phyloP scores from a whole-genome alignment of 92 coral and sea anemone species.

The Zoanthus solanderi region DNA sequence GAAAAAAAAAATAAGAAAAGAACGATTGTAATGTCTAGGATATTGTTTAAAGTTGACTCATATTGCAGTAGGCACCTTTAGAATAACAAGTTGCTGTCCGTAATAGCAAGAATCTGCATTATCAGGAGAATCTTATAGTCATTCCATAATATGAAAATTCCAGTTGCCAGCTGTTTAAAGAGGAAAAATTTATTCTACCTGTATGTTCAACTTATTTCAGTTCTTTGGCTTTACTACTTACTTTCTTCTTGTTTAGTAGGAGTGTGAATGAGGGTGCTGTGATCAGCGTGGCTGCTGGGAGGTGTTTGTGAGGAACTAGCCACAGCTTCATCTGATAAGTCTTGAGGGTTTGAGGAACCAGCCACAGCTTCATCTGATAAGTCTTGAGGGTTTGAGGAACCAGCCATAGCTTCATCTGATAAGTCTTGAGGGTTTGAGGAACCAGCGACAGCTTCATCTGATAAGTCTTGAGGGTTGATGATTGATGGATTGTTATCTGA shows the following conservation, averaged over 20 bases:
- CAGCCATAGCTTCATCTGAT: conserved; percentile 9
- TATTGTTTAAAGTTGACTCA: conserved; percentile 7
- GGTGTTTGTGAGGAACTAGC: conserved; percentile 47
- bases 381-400: conserved; percentile 6
- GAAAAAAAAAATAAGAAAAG: conserved; percentile 32
- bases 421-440: conserved; percentile 24
- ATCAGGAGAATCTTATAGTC: conserved; percentile 34
- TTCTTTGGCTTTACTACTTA: conserved; percentile 57
- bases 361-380: conserved; percentile 9
- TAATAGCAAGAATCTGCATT: conserved; percentile 53
- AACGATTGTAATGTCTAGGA: conserved; percentile 33
- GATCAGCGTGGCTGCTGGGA: conserved; percentile 62
- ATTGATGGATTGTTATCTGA: conserved; percentile 50
- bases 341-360: conserved; percentile 9
- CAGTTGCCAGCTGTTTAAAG: conserved; percentile 43
- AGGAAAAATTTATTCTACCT: conserved; percentile 9
- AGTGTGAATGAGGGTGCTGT: conserved; percentile 53
- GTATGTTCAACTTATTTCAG: conserved; percentile 13
- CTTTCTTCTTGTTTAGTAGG: conserved; percentile 57
- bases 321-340: conserved; percentile 9
- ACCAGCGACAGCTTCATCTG: conserved; percentile 49
- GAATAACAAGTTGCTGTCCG: conserved; percentile 43
- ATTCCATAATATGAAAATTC: conserved; percentile 47
- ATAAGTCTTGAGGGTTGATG: conserved; percentile 33
- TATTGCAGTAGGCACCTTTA: conserved; percentile 13